Base-by-base conservation (phyloP, 2,113 vertebrate genomes). In the Guaruba guarouba region DNA sequence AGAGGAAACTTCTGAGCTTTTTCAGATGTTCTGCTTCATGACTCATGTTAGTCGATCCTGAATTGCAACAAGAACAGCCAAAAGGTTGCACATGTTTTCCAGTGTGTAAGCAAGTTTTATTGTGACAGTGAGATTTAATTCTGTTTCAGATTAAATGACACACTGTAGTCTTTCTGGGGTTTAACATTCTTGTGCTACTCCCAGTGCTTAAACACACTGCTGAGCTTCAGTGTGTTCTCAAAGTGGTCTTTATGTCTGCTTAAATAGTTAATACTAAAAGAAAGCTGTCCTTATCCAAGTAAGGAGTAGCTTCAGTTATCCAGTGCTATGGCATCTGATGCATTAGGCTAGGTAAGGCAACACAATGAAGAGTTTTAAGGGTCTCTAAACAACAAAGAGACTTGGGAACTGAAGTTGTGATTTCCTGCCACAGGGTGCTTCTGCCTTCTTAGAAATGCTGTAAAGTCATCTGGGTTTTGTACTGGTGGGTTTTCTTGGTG, bases 91-190 rank as follows among this genome's bases (percentile, higher is more conserved):
- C 27, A 0, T 84, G 70, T 64, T 86, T 77, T 75, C 43, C 27
- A 23, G 35, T 41, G 35, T 82, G 44, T 89, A 78, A 84, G 83
- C 77, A 68, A 75, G 89, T 71, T 84, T 55, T 71, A 6, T 46
- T 79, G 73, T 89, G 89, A 68, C 59, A 66, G 15, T 41, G 66
- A 88, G 31, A 13, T 51, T 86, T 64, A 55, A 83, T 75, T 94
- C 75, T 92, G 35, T 78, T 93, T 86, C 75, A 71, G 86, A 84
- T 96, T 81, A 95, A 95, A 88, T 28, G 54, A 3, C 35, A 44
- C 11, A 2, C 28, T 81, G n/a, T 39, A 89, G 69, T 51, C 43
- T 61, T 86, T 29, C n/a, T 93, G 68, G 23, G 91, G 61, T 68
- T 92, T 43, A 78, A 28, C 43, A 14, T 82, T 87, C 35, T 46